phyloP scores from a whole-genome alignment of 1,140 invertebrate species.

The Matsumurasca onukii region DNA sequence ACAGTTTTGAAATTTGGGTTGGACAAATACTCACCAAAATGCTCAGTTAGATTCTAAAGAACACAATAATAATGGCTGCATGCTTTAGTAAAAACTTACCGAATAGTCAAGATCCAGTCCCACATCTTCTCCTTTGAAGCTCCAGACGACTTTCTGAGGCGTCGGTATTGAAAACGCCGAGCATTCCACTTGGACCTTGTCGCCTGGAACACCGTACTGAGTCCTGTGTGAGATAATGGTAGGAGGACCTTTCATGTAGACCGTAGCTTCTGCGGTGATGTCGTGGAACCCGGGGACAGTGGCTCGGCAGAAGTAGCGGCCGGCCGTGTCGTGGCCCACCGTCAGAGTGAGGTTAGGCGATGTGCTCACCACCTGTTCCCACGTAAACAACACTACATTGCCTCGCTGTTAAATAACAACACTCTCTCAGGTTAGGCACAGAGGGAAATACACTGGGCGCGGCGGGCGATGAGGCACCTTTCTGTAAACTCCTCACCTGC shows the following conservation, averaged over 20 bases:
- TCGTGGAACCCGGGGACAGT: constrained; percentile 79
- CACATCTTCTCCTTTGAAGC: constrained; percentile 77
- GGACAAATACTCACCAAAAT: no score
- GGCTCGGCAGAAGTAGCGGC: constrained; percentile 86
- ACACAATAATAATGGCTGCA: background rate
- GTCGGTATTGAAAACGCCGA: constrained; percentile 83
- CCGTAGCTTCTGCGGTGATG: constrained; percentile 76
- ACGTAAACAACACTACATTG: constrained; percentile 12
- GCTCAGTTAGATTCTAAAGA: no score
- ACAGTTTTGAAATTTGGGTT: no score
- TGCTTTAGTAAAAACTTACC: constrained; percentile 32
- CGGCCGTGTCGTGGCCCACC: constrained; percentile 73
- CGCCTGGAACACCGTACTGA: constrained; percentile 80
- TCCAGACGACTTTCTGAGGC: constrained; percentile 83
- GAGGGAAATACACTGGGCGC: no score
- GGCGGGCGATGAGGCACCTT: no score
- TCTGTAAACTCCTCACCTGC: no score
- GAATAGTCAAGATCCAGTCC: constrained; percentile 51
- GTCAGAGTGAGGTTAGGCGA: constrained; percentile 69
- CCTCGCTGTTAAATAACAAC: constrained; percentile 19
- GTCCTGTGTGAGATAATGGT: constrained; percentile 79
- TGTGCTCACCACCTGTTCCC: constrained; percentile 62
- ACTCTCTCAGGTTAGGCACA: background rate
- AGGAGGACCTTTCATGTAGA: constrained; percentile 83
- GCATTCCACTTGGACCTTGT: constrained; percentile 83